Percentiles rank a stretch among this genome's conserved stretches.
phyloP scores from a whole-genome alignment of 2,797 vertebrate genomes.

The Syngnathus rostellatus region DNA sequence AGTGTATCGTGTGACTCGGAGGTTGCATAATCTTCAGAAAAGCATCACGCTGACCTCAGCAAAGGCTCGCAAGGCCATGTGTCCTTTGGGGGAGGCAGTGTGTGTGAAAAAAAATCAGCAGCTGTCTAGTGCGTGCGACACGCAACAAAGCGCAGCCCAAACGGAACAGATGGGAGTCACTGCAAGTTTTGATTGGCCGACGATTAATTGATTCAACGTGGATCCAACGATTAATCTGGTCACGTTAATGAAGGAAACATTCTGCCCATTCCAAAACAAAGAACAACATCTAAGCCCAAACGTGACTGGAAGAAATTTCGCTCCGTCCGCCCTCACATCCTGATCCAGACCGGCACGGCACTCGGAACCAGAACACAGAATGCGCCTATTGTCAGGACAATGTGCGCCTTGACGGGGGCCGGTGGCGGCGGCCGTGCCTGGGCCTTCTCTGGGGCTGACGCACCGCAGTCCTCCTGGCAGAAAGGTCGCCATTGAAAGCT shows the following conservation, averaged over 20 bases:
- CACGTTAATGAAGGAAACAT: too few relatives aligned
- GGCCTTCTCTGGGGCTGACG: conserved; percentile 34
- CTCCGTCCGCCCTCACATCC: neutral
- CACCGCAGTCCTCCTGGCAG: conserved; percentile 29
- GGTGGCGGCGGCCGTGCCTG: conserved; percentile 38
- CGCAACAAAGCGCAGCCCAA: neutral
- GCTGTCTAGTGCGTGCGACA: neutral
- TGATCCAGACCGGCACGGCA: conserved; percentile 2
- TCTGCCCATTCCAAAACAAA: neutral
- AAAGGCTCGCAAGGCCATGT: neutral
- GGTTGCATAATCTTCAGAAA: neutral
- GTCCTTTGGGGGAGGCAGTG: neutral
- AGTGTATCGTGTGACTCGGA: neutral
- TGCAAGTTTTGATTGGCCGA: neutral
- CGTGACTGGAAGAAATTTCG: neutral
- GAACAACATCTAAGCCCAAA: neutral
- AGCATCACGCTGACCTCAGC: neutral
- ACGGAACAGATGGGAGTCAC: neutral
- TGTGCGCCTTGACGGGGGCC: conserved; percentile 37
- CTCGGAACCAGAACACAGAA: conserved; percentile 38
- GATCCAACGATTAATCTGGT: too few relatives aligned
- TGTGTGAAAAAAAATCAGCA: neutral
- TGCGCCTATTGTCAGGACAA: conserved; percentile 56
- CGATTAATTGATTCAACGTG: neutral
- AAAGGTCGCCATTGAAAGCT: conserved; percentile 54